Conservation (phyloP, 1,140 invertebrate genomes). For the Penaeus vannamei region DNA sequence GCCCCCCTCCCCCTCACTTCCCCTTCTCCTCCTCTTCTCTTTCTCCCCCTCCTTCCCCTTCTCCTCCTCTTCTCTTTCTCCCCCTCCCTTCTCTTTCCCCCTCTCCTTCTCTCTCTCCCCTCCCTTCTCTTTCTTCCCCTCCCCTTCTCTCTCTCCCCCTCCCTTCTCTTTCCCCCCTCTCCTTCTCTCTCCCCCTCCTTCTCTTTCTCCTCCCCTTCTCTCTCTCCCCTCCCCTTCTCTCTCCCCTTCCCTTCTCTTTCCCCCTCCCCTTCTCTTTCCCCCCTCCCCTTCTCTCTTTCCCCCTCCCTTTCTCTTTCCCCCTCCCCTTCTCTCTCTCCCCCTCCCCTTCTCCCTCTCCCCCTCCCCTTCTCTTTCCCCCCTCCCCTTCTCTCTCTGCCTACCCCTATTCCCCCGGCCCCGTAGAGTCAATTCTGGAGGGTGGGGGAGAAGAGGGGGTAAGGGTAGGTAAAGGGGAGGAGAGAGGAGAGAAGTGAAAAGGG, state of each 20-base stretch:
- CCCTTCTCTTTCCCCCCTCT: neutral
- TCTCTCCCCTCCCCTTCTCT: conserved; percentile 14
- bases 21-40: neutral
- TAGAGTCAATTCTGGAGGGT: neutral
- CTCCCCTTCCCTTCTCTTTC: neutral
- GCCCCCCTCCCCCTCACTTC: neutral
- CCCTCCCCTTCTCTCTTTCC: neutral
- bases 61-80: neutral
- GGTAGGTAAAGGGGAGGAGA: neutral
- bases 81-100: neutral
- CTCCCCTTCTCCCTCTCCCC: conserved; percentile 1
- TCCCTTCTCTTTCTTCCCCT: neutral
- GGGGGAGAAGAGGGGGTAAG: neutral
- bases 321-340: neutral
- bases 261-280: neutral
- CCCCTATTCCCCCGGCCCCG: neutral
- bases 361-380: neutral
- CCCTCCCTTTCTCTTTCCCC: conserved; percentile 16
- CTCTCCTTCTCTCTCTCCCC: neutral
- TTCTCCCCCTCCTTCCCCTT: neutral
- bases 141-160: conserved; percentile 6
- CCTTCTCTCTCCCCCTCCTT: conserved; percentile 2
- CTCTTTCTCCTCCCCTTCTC: conserved; percentile 44
- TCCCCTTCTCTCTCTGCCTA: conserved; percentile 2
- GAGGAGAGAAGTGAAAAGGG: neutral